Base-by-base conservation (phyloP, 2,113 vertebrate genomes). In the Boleophthalmus pectinirostris region DNA sequence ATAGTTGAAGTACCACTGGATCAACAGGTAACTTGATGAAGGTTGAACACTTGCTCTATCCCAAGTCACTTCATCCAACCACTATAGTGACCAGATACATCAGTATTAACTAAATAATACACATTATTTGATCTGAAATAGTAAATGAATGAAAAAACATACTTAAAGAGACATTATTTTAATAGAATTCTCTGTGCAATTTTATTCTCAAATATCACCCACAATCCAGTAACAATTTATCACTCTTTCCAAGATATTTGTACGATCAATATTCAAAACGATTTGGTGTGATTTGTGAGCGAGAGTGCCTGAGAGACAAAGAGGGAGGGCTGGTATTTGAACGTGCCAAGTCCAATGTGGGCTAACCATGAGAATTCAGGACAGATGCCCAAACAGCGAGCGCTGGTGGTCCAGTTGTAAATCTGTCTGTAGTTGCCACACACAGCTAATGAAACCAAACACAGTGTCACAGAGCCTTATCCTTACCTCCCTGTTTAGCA, bases 311-410 rank as follows among this genome's bases (percentile, higher is more conserved):
- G 68, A 29, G 38, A 67, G 72, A 43, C 18, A 63, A 70, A 69
- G 38, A 45, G 58, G 25, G 56, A 33, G 65, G 65, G 64, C 56
- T 68, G 79, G 72, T 69, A 77, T 82, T 82, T 68, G 72, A 25
- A 51, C 35, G 83, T 87, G 77, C 72, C 82, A 83, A 72, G 38
- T 70, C 81, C 77, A 85, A 80, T 79, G 73, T 74, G 74, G 78
- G 83, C 82, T 87, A 81, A 87, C 84, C 75, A 83, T 82, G 81
- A 86, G 76, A 81, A 78, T 78, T 77, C 86, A 83, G 89, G 88
- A 76, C 43, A 46, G 1, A 54, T 75, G 86, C 87, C 89, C 76
- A 79, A 43, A 73, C 63, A 68, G 25, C 74, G 78, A 76, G 85
- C 20, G 20, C 61, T 88, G 82, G 88, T 15, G 16, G 68, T 82